Evolutionary conservation across 64 coral and sea anemone species (phyloP).

Genomic region (Stichodactyla helianthus): DNA sequence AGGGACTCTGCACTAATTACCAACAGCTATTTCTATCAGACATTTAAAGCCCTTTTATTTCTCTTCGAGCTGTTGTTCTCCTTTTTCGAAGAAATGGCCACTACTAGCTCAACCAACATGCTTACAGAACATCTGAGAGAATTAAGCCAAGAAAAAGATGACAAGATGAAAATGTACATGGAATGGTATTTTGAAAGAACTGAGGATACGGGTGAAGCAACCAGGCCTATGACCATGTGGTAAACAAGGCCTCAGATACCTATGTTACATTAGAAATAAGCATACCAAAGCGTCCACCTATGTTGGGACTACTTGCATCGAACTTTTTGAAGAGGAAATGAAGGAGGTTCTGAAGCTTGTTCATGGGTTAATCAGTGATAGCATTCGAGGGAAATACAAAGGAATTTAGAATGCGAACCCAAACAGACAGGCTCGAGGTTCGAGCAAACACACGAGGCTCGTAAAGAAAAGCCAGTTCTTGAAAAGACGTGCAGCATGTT

Average conservation of each 20-base stretch:
- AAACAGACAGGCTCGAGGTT: slow-evolving; percentile 18
- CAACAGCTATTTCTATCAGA: no score
- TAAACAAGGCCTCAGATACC: slow-evolving; percentile 28
- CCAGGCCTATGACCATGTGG: slow-evolving; percentile 27
- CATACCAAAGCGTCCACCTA: not conserved
- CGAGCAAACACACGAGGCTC: not conserved
- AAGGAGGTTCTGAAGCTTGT: slow-evolving; percentile 34
- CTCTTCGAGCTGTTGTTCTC: no score
- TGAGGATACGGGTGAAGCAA: not conserved
- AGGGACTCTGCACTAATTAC: no score
- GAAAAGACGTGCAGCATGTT: no score
- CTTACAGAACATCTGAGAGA: slow-evolving; percentile 18
- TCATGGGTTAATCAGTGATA: slow-evolving; percentile 13
- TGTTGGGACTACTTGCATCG: slow-evolving; percentile 33
- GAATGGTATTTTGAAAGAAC: slow-evolving; percentile 22
- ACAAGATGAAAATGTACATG: slow-evolving; percentile 14
- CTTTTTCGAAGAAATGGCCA: no score
- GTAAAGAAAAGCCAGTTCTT: no score
- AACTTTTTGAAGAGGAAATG: slow-evolving; percentile 42
- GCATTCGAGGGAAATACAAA: not conserved
- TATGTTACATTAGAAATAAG: slow-evolving; percentile 13
- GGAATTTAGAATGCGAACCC: not conserved
- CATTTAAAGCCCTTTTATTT: no score
- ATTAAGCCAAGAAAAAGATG: slow-evolving; percentile 15
- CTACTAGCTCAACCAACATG: not conserved